These are phyloP conservation scores for Gymnarchus niloticus DNA, from an alignment of 2,113 vertebrate species.

Conservation along the genomic window DNA sequence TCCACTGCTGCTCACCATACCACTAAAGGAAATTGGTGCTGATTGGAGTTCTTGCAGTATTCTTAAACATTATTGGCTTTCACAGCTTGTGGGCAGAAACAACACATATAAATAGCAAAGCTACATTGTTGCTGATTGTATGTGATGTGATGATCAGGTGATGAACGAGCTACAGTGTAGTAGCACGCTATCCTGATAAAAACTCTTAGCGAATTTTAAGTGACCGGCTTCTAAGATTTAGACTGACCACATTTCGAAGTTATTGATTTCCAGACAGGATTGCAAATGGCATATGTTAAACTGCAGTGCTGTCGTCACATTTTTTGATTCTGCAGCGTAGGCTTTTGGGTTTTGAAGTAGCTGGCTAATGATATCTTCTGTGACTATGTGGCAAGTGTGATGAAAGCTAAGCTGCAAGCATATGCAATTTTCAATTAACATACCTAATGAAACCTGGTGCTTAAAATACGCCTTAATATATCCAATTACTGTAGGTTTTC, in stretches of 20 bases:
- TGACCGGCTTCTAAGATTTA: constrained; percentile 14
- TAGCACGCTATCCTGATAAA: neutral
- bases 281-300: constrained; percentile 20
- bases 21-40: constrained; percentile 44
- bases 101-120: constrained; percentile 26
- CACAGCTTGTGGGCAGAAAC: constrained; percentile 46
- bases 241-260: neutral
- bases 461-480: constrained; percentile 57
- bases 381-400: neutral
- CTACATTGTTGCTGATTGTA: constrained; percentile 22
- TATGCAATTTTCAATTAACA: constrained; percentile 62
- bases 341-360: neutral
- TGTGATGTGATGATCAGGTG: neutral
- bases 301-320: neutral
- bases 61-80: constrained; percentile 38
- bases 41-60: constrained; percentile 27
- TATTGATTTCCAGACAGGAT: constrained; percentile 14
- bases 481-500: constrained; percentile 38
- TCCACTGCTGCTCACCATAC: constrained; percentile 40
- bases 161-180: constrained; percentile 24
- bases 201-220: constrained; percentile 9
- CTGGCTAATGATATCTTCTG: neutral
- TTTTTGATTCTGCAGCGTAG: neutral
- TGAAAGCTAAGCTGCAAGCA: constrained; percentile 42
- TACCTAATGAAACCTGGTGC: constrained; percentile 28